Evolutionary conservation across 2,113 vertebrate species (phyloP).

Genomic region (Oryzias woworae): DNA sequence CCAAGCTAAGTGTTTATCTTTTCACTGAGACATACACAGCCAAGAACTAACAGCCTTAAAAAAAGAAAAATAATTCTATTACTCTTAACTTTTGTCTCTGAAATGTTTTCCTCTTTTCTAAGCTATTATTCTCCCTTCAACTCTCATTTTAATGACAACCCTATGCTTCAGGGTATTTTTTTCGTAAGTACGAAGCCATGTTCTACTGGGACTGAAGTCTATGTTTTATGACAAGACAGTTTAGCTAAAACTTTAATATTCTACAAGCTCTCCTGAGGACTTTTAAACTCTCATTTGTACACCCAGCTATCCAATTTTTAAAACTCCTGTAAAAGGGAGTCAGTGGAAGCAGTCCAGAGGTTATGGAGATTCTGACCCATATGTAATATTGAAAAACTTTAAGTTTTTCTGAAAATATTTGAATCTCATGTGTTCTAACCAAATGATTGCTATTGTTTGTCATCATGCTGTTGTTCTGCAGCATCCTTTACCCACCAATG

Average conservation of each 20-base stretch:
- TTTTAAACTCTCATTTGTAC: slow-evolving; percentile 7
- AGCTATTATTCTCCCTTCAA: slow-evolving; percentile 15
- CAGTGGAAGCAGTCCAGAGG: not conserved
- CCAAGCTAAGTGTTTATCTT: slow-evolving; percentile 35
- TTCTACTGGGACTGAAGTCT: slow-evolving; percentile 7
- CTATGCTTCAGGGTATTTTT: slow-evolving; percentile 18
- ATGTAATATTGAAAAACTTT: not conserved
- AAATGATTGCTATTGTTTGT: slow-evolving; percentile 5
- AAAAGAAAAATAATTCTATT: slow-evolving; percentile 45
- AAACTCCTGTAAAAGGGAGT: not conserved
- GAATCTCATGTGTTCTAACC: not conserved
- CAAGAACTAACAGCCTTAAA: slow-evolving; percentile 47
- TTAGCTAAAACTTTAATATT: slow-evolving; percentile 17
- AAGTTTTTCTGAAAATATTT: not conserved
- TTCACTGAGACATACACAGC: slow-evolving; percentile 19
- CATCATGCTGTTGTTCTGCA: not conserved
- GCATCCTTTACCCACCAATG: slow-evolving; percentile 81
- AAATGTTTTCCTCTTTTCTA: slow-evolving; percentile 11
- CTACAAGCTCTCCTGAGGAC: slow-evolving; percentile 5
- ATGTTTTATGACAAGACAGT: slow-evolving; percentile 12
- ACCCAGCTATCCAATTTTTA: too few species aligned
- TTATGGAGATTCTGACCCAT: not conserved
- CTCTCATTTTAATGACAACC: not conserved
- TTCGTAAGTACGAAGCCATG: slow-evolving; percentile 5
- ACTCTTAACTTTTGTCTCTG: slow-evolving; percentile 29